phyloP scores from a whole-genome alignment of 1,140 invertebrate genomes.

The Lordiphosa clarofinis region DNA sequence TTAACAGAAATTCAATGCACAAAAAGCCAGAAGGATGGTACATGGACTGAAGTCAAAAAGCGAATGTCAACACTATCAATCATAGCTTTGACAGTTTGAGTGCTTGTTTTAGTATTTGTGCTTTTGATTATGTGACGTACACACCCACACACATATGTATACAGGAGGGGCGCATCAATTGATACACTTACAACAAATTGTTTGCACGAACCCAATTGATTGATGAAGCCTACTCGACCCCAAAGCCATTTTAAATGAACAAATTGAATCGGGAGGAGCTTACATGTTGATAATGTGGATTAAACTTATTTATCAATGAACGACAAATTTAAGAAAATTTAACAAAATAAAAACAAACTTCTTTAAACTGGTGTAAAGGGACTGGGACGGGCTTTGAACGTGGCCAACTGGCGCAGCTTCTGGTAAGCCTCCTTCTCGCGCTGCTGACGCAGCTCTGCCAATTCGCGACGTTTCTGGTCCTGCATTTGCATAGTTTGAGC shows the following conservation, averaged over 20 bases:
- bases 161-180: conserved; percentile 51
- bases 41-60: conserved; percentile 63
- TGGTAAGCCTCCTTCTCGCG: conserved; percentile 25
- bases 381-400: conserved; percentile 44
- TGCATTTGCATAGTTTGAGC: conserved; percentile 11
- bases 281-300: conserved; percentile 3
- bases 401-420: conserved; percentile 47
- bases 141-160: conserved; percentile 15
- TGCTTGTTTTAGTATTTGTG: conserved; percentile 78
- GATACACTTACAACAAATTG: conserved; percentile 73
- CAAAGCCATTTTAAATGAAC: conserved; percentile 72
- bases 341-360: conserved; percentile 1
- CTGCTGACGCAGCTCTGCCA: conserved; percentile 29
- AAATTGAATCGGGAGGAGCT: conserved; percentile 51
- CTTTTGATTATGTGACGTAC: conserved; percentile 72
- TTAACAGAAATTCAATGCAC: conserved; percentile 69
- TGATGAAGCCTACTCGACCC: conserved; percentile 49
- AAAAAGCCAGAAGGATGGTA: conserved; percentile 49
- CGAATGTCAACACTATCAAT: conserved; percentile 78
- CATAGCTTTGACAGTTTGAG: conserved; percentile 78
- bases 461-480: conserved; percentile 32
- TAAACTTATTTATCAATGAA: conserved; percentile 2
- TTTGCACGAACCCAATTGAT: conserved; percentile 57
- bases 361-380: conserved; percentile 30
- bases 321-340: conserved; percentile 9